Base-by-base conservation (phyloP, 2,113 vertebrate species). In the Gasterosteus nipponicus region DNA sequence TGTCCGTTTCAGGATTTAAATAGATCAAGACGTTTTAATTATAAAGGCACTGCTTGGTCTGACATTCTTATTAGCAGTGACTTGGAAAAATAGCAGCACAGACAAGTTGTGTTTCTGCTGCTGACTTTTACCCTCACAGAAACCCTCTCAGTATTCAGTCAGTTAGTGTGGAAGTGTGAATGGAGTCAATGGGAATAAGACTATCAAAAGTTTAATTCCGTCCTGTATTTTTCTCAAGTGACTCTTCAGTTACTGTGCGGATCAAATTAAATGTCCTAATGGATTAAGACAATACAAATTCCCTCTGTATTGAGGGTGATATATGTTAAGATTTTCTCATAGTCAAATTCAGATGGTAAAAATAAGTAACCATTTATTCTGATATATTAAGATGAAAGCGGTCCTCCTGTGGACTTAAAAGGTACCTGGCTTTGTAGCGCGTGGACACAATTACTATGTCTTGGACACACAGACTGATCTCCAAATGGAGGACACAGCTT, bases 171-270 rank as follows among this genome's bases (percentile, higher is more conserved):
- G 22, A 9, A 73, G 22, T 26, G 22, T 56, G 47, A 67, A 66
- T 53, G 10, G n/a, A 62, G 29, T 54, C 19, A 7, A 8, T 60
- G 11, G 15, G 16, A 71, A 47, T 33, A 46, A 18, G 71, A 71
- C 49, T 60, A 83, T 64, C 7, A 74, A 10, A 70, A 83, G 62
- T 73, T 79, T 42, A 79, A 54, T 69, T 75, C 42, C 38, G 19
- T 75, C 38, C 22, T 35, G 22, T 57, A 29, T 39, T 53, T 69
- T 65, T 41, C 8, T 7, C n/a, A 39, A 0, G 7, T 16, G 8
- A 51, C 12, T 39, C n/a, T 14, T 33, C 22, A 47, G 3, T 41
- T 51, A 15, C 42, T 44, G 41, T 42, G 62, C 31, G 62, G n/a
- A 70, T 59, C 58, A 29, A 22, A 12, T 29, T 12, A 61, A 64